A percentile compares a stretch with the other conserved stretches of the same genome.
Evolutionary conservation across 37 sponge, comb jelly and placozoan genomes (phyloP).

Genomic region (Diacarnus erythraeanus): DNA sequence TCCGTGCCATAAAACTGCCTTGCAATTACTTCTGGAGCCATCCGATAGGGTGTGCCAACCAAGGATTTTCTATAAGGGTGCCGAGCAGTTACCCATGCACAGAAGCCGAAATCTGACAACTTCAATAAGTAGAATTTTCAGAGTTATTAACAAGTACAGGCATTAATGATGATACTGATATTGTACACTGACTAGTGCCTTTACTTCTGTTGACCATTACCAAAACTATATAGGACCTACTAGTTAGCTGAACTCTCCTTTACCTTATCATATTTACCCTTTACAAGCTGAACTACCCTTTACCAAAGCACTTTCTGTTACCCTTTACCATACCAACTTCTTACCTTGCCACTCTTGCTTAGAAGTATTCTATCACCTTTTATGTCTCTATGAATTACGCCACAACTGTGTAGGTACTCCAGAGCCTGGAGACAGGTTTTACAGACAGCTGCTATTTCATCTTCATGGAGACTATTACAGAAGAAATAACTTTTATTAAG

Average conservation of each 20-base stretch:
- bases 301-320: neutral
- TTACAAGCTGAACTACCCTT: too few species aligned
- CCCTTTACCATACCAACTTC: slow-evolving; percentile 1
- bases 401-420: slow-evolving; percentile 80
- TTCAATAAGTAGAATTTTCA: too few species aligned
- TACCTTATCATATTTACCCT: neutral
- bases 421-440: slow-evolving; percentile 78
- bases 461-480: slow-evolving; percentile 64
- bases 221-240: neutral
- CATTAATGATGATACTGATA: too few species aligned
- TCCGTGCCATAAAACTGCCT: slow-evolving; percentile 84
- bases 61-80: slow-evolving; percentile 66
- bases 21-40: slow-evolving; percentile 95
- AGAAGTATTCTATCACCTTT: slow-evolving; percentile 93
- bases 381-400: slow-evolving; percentile 88
- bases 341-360: slow-evolving; percentile 68
- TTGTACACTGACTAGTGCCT: too few species aligned
- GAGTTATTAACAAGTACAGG: too few species aligned
- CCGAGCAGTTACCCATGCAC: slow-evolving; percentile 72
- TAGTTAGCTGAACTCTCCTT: neutral
- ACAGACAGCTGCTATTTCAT: slow-evolving; percentile 80
- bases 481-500: neutral
- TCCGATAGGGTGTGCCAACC: slow-evolving; percentile 98
- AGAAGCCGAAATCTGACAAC: slow-evolving; percentile 95
- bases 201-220: too few species aligned